Evolutionary conservation across 2,888 invertebrate species (phyloP), one percentile per base, ranked within the genome.

Genomic region (Alloplasta piceator): DNA sequence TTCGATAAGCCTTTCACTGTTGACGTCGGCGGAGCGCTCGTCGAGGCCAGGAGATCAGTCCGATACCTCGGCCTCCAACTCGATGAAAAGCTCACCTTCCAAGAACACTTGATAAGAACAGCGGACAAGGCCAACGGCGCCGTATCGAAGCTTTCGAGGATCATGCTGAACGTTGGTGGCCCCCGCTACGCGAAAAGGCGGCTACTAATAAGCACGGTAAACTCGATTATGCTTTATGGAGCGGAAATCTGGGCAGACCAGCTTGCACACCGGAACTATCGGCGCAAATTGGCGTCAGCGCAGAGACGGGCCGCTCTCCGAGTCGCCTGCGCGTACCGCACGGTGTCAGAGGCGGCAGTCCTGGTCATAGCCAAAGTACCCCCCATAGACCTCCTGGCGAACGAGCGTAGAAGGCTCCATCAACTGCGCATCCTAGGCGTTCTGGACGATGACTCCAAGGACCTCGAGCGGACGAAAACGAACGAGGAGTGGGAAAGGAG

Each of bases 311-410:
- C 68, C 6, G 84, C 84, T 0, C 63, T 86, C 3, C 63, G 84
- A n/a, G 71, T 83, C 10, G 67, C 81, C 0, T 79, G 72, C 46
- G 80, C 83, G 0, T 87, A 86, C 52, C 74, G 83, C 6, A 87
- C 85, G 0, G 86, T 88, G 0, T 86, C 86, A 2, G 83, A 84
- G 26, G 72, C 83, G 2, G 84, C 85, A 0, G 68, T 81, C 12
- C 74, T 83, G 43, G 83, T 84, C 6, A 76, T 86, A 3, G 82
- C 85, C 1, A 64, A 80, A 6, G 75, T 81, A 9, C 70, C 78
- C 5, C 85, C 86, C 1, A 84, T 87, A 52, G 79, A 82, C 71
- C 64, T 84, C 6, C 80, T 85, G 4, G 84, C 82, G 10, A 56
- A 39, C 36, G 83, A 86, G 41, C 7, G 64, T 39, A 66, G 39